Evolutionary conservation across 2,797 vertebrate genomes (phyloP).

Genomic region (Liparis tanakae): DNA sequence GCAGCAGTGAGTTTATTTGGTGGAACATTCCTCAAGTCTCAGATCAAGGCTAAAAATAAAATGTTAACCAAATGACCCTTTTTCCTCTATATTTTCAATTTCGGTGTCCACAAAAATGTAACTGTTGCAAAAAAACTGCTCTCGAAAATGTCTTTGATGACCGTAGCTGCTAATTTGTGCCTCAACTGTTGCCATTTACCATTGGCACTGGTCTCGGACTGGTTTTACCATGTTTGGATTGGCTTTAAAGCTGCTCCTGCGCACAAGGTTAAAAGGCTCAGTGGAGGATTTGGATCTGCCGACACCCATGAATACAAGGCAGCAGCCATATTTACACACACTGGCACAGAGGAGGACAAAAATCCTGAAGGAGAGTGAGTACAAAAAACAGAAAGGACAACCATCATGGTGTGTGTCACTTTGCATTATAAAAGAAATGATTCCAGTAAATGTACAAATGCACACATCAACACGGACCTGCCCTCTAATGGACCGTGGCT

Average conservation of each 20-base stretch:
- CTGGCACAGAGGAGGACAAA: conserved; percentile 81
- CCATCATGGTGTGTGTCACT: conserved; percentile 93
- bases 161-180: conserved; percentile 28
- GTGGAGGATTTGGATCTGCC: conserved; percentile 91
- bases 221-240: conserved; percentile 90
- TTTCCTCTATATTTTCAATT: conserved; percentile 25
- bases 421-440: conserved; percentile 90
- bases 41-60: conserved; percentile 49
- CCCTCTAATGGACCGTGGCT: conserved; percentile 85
- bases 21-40: conserved; percentile 67
- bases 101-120: conserved; percentile 5
- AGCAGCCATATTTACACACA: conserved; percentile 91
- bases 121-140: background rate
- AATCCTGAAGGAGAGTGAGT: conserved; percentile 48
- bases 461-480: conserved; percentile 80
- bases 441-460: conserved; percentile 73
- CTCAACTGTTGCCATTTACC: conserved; percentile 83
- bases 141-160: conserved; percentile 20
- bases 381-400: conserved; percentile 80
- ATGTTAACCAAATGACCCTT: conserved; percentile 51
- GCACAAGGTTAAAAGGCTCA: conserved; percentile 88
- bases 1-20: conserved; percentile 62
- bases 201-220: conserved; percentile 88
- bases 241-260: conserved; percentile 87
- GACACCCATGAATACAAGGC: conserved; percentile 88